Base-by-base conservation (phyloP, 2,797 vertebrate genomes). In the Columba guinea region DNA sequence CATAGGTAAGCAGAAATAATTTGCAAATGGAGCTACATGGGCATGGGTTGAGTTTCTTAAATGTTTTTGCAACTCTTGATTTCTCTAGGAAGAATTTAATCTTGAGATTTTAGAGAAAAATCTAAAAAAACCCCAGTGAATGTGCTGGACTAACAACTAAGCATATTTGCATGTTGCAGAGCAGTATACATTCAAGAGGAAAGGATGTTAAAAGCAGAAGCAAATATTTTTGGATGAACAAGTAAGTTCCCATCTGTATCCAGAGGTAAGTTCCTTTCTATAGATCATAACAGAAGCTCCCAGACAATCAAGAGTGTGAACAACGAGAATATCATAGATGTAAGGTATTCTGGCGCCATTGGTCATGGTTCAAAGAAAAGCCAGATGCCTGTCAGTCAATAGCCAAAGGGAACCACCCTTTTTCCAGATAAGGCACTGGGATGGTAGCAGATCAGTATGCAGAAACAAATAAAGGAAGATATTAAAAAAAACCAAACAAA, bases 361-460 rank as follows among this genome's bases (percentile, higher is more conserved):
- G 76, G 62, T 93, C 3, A 0, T 64, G 67, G 63, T 92, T 94
- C 87, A 85, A 87, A 94, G 83, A 79, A 81, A 49, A 94, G 53
- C 32, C 24, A 71, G 84, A 83, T 27, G 41, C 63, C 79, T 96
- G 87, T 90, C 62, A 94, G 60, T 52, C 83, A 89, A n/a, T 44
- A 93, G 79, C 59, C 91, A 78, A 94, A 74, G 60, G 56, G 74
- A 96, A 90, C 52, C 74, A 65, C 55, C 22, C 59, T 58, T 37
- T 85, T 94, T 95, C 78, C 94, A 96, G 89, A 78, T 77, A 89
- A 90, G 55, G 55, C 89, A 60, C 44, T 94, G 30, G 75, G 58
- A 68, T 67, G 27, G 58, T 63, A 76, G n/a, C 44, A 96, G 71
- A 59, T 89, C 89, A 94, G 39, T 60, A 35, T 53, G 49, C 52